Evolutionary conservation across 2,888 invertebrate species (phyloP).

Genomic region (Galerucella calmariensis): DNA sequence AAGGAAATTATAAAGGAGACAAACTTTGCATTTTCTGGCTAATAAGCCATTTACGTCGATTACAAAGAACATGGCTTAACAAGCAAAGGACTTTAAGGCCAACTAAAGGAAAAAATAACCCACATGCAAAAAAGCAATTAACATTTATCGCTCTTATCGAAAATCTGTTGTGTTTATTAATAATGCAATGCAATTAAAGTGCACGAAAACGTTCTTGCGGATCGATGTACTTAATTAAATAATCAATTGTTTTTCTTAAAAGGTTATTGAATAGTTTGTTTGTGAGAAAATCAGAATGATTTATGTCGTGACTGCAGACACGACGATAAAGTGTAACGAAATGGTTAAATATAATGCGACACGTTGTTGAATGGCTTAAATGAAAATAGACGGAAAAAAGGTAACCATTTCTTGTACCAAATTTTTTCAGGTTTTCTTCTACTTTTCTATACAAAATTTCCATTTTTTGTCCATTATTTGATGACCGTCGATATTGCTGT

Average conservation of each 20-base stretch:
- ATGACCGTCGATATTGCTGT: too few relatives aligned
- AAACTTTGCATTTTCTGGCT: constrained; percentile 28
- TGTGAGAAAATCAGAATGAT: constrained; percentile 23
- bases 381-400: not conserved
- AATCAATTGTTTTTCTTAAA: constrained; percentile 60
- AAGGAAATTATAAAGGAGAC: constrained; percentile 20
- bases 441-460: too few relatives aligned
- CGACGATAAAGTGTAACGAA: not conserved
- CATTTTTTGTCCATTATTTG: too few relatives aligned
- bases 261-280: constrained; percentile 36
- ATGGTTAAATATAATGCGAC: not conserved
- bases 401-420: not conserved
- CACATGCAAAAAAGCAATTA: constrained; percentile 67
- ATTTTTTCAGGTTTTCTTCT: too few relatives aligned
- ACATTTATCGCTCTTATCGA: constrained; percentile 65
- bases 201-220: constrained; percentile 60
- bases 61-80: constrained; percentile 58
- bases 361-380: not conserved
- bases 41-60: constrained; percentile 49
- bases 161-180: constrained; percentile 67
- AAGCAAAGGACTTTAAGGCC: constrained; percentile 58
- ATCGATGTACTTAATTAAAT: constrained; percentile 65
- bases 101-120: constrained; percentile 52
- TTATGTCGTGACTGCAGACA: constrained; percentile 6
- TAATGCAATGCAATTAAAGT: constrained; percentile 65